phyloP scores from a whole-genome alignment of 2,888 invertebrate species.

The Cryptocephalus moraei region DNA sequence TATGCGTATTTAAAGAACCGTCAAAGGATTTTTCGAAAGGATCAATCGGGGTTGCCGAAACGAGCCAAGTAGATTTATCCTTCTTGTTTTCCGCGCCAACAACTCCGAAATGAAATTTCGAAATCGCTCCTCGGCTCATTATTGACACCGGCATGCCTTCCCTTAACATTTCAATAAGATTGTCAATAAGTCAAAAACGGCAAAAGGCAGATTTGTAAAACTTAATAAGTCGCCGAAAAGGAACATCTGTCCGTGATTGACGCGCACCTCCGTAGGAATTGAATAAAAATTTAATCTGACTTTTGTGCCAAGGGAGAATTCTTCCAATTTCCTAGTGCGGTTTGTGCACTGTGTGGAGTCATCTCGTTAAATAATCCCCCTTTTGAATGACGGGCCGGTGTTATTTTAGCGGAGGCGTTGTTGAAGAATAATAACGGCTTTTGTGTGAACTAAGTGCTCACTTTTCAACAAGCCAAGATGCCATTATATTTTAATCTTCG shows the following conservation, averaged over 20 bases:
- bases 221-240: constrained; percentile 3
- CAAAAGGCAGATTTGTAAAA: background rate
- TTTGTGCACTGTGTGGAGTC: background rate
- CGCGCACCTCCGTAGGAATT: constrained; percentile 2
- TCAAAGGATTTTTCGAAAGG: no score
- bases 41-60: no score
- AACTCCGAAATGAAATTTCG: no score
- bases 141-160: no score
- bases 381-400: constrained; percentile 20
- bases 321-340: constrained; percentile 11
- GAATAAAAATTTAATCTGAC: constrained; percentile 13
- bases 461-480: constrained; percentile 11
- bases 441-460: constrained; percentile 17
- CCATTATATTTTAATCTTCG: constrained; percentile 19
- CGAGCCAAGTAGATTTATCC: no score
- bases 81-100: no score
- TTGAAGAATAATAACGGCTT: constrained; percentile 21
- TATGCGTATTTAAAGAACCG: no score
- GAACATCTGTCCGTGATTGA: constrained; percentile 2
- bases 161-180: background rate
- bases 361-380: background rate
- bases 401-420: constrained; percentile 28
- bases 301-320: constrained; percentile 11
- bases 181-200: background rate
- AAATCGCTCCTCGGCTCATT: no score